Conservation (phyloP, 2,797 vertebrate species). For the Balearica regulorum region DNA sequence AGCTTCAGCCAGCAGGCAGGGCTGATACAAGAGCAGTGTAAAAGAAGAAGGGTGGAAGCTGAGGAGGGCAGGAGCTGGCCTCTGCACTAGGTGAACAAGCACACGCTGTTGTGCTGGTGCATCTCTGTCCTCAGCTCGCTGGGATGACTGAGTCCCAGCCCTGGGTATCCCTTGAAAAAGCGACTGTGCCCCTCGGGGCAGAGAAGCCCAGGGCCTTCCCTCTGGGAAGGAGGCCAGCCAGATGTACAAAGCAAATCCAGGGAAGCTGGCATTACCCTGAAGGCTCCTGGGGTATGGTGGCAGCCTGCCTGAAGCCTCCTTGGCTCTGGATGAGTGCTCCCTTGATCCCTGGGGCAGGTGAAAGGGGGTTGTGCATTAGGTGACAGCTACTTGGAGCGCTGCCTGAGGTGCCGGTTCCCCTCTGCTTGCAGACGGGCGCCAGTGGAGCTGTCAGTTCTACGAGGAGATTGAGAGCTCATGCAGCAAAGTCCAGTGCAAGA, state of each 20-base stretch:
- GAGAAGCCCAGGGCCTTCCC: conserved; percentile 9
- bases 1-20: neutral
- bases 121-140: neutral
- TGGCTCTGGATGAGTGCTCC: neutral
- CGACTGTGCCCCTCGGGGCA: neutral
- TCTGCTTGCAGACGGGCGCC: conserved; percentile 80
- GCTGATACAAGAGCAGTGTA: neutral
- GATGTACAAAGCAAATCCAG: conserved; percentile 39
- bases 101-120: neutral
- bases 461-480: conserved; percentile 95
- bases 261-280: neutral
- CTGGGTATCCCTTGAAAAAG: neutral
- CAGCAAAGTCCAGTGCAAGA: conserved; percentile 89
- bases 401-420: neutral
- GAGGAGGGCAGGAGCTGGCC: neutral
- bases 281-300: neutral
- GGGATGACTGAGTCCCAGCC: neutral
- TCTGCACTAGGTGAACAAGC: neutral
- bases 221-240: conserved; percentile 37
- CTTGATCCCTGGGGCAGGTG: neutral
- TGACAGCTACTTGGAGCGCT: neutral
- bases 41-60: neutral
- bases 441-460: conserved; percentile 91
- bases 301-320: neutral
- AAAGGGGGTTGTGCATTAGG: neutral